phyloP scores from a whole-genome alignment of 2,888 invertebrate species.

The Tenthredo scrophulariae region DNA sequence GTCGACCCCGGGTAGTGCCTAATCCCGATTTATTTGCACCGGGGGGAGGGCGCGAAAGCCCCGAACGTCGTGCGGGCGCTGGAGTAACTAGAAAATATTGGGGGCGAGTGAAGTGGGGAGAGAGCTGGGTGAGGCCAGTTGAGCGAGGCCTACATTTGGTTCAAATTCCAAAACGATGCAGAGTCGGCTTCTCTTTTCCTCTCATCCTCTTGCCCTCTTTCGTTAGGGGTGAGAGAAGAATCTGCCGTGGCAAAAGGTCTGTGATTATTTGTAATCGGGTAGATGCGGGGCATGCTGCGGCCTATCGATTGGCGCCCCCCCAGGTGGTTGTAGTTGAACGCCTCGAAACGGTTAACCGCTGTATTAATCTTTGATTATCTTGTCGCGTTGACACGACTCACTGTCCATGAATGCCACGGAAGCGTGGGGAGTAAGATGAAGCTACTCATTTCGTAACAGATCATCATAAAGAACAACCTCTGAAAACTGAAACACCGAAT shows the following conservation, averaged over 20 bases:
- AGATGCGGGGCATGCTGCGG: conserved; percentile 19
- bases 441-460: background rate
- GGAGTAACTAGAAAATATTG: conserved; percentile 44
- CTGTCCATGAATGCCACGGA: background rate
- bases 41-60: conserved; percentile 28
- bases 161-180: conserved; percentile 2
- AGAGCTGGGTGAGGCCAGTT: background rate
- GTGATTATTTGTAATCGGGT: conserved; percentile 38
- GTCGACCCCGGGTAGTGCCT: conserved; percentile 40
- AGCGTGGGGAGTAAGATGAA: background rate
- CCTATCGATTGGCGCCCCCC: conserved; percentile 20
- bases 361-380: conserved; percentile 39
- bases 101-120: background rate
- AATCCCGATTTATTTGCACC: conserved; percentile 52
- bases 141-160: conserved; percentile 7
- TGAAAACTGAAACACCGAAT: too few relatives aligned
- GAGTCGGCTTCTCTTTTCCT: too few relatives aligned
- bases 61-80: conserved; percentile 35
- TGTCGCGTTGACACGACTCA: conserved; percentile 4
- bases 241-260: background rate
- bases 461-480: too few relatives aligned
- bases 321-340: conserved; percentile 14
- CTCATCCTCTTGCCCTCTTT: background rate
- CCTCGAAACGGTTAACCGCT: conserved; percentile 12
- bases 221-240: background rate